A percentile compares a stretch with the other conserved stretches of the same genome.
Conservation (phyloP, 2,113 vertebrate genomes). For the Coturnix japonica region DNA sequence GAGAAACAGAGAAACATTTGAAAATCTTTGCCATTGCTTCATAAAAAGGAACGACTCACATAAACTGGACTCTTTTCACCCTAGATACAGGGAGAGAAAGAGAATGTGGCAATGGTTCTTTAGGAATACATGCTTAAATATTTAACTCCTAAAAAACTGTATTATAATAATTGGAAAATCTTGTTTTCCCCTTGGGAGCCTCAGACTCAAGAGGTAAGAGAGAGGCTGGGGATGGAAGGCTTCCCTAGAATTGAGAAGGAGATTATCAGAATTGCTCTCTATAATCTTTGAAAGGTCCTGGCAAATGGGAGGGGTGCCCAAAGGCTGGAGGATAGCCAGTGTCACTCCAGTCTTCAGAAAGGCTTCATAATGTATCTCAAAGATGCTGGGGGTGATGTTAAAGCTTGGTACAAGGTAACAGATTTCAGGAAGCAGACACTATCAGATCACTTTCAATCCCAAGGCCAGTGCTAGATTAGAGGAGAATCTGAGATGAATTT, state of each 20-base stretch:
- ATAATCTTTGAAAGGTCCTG: too few relatives aligned
- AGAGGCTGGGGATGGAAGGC: too few relatives aligned
- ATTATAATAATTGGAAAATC: not conserved
- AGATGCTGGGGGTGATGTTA: accelerated
- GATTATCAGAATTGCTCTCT: too few relatives aligned
- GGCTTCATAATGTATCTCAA: not conserved
- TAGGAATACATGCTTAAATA: not conserved
- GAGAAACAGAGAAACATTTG: not conserved
- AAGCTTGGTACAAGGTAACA: not conserved
- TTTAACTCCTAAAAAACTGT: not conserved
- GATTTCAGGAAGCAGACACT: not conserved
- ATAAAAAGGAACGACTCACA: not conserved
- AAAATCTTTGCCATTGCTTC: not conserved
- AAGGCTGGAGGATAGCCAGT: too few relatives aligned
- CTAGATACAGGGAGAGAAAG: not conserved
- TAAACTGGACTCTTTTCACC: not conserved
- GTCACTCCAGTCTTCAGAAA: too few relatives aligned
- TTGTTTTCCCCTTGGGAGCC: not conserved
- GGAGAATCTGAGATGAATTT: not conserved
- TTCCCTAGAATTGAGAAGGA: too few relatives aligned
- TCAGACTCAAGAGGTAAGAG: too few relatives aligned
- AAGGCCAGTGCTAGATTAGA: too few relatives aligned
- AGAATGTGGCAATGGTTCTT: not conserved
- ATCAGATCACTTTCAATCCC: not conserved
- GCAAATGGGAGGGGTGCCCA: too few relatives aligned